Evolutionary conservation across 1,140 invertebrate species (phyloP), one percentile per base, ranked within the genome.

Genomic region (Hetaerina americana): DNA sequence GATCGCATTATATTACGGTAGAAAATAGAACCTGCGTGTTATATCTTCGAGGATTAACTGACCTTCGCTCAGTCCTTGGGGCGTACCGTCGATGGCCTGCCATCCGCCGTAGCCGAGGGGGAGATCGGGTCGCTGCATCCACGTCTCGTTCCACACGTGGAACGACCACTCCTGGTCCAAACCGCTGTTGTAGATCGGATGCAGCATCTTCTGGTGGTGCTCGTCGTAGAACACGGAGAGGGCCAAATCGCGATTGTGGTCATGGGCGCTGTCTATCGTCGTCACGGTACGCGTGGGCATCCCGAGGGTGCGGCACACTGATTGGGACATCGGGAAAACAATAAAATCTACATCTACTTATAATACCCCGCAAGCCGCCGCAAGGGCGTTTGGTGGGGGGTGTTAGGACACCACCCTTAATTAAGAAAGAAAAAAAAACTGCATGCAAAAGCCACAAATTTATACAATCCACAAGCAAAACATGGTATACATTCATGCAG

Each of bases 61-160:
- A 57, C 89, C 86, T 70, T 91, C 90, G 67, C 91, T 93, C 0
- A 86, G 79, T 79, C 93, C 95, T 78, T 98, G 96, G 0, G 95
- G 96, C 0, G 95, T 97, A 0, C 94, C 87, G 81, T 98, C 95
- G 70, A 96, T 89, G 0, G 88, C 94, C 80, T 98, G 95, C 95
- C 95, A 98, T 0, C 95, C 95, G 22, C 88, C 87, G 77, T 91
- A 92, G 69, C 85, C 85, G 0, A 88, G 84, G 0, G 80, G 75
- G 0, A 88, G 88, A 80, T 98, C 95, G 0, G 90, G 87, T 25
- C 96, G 83, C 69, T 87, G 87, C 89, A 96, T 95, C 94, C 95
- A 97, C 0, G 92, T 90, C 81, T 97, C 95, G 80, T 94, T 94
- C 96, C 95, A 98, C 2, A 96, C 94, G 77, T 97, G 96, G 79